phyloP scores from a whole-genome alignment of 2,113 vertebrate genomes.

The Apodemus sylvaticus region DNA sequence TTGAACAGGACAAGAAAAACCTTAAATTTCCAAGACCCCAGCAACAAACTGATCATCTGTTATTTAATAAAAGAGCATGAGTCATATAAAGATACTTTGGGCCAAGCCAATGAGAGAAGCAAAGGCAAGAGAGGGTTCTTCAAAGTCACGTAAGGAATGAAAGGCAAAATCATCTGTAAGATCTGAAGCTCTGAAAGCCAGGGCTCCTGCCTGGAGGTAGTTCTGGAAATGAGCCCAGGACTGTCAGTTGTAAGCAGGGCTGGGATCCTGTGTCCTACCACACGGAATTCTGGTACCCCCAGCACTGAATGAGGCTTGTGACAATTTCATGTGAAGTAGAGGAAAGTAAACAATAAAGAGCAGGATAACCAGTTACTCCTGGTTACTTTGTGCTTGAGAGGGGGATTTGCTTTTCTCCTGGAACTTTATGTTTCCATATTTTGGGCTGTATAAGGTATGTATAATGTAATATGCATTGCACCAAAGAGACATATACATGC shows the following conservation, averaged over 20 bases:
- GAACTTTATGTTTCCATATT: not conserved
- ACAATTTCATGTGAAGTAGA: not conserved
- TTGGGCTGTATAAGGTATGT: not conserved
- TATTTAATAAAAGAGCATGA: constrained; percentile 5
- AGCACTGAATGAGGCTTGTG: not conserved
- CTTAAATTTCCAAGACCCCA: not conserved
- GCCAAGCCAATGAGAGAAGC: not conserved
- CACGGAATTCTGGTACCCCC: not conserved
- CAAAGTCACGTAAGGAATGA: not conserved
- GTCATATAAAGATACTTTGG: not conserved
- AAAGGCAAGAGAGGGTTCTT: not conserved
- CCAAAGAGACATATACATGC: not conserved
- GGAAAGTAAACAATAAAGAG: constrained; percentile 1
- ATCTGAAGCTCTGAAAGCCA: too few species aligned
- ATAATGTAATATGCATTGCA: not conserved
- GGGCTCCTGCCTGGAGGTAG: not conserved
- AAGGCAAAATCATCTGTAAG: not conserved
- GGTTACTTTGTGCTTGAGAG: not conserved
- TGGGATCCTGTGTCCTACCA: fast-evolving
- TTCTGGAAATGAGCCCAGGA: not conserved
- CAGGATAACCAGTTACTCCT: not conserved
- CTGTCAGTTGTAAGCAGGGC: fast-evolving
- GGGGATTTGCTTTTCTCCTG: not conserved
- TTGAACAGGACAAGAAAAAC: fast-evolving
- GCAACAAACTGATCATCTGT: not conserved